Evolutionary conservation across 2,113 vertebrate genomes (phyloP).

Genomic region (Mixornis gularis): DNA sequence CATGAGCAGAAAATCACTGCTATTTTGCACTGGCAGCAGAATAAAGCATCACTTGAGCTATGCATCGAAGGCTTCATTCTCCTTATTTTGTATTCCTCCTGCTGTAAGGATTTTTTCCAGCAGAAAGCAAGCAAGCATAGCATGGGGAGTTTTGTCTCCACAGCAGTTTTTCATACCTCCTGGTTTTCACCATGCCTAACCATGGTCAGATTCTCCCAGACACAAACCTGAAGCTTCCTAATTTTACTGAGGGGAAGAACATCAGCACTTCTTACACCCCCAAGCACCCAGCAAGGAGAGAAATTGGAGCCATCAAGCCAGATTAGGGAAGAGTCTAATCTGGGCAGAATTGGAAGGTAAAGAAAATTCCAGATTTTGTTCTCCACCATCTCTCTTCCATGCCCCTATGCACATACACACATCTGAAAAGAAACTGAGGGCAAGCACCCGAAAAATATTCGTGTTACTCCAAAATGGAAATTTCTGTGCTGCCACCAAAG

Average conservation of each 20-base stretch:
- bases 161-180: neutral
- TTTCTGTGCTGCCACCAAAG: neutral
- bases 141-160: neutral
- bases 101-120: neutral
- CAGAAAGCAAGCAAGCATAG: neutral
- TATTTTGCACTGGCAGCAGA: neutral
- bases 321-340: neutral
- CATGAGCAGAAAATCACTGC: neutral
- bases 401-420: neutral
- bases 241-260: neutral
- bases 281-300: neutral
- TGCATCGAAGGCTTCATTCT: neutral
- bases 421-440: neutral
- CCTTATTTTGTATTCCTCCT: neutral
- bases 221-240: neutral
- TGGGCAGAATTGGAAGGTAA: neutral
- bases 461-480: neutral
- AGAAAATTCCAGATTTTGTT: neutral
- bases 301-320: neutral
- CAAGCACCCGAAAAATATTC: neutral
- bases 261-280: rapidly evolving
- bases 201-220: neutral
- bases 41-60: neutral
- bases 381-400: neutral
- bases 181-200: neutral